These are phyloP conservation scores for Cephalopachus bancanus DNA, from an alignment of 2,797 vertebrate species.

Conservation along the genomic window DNA sequence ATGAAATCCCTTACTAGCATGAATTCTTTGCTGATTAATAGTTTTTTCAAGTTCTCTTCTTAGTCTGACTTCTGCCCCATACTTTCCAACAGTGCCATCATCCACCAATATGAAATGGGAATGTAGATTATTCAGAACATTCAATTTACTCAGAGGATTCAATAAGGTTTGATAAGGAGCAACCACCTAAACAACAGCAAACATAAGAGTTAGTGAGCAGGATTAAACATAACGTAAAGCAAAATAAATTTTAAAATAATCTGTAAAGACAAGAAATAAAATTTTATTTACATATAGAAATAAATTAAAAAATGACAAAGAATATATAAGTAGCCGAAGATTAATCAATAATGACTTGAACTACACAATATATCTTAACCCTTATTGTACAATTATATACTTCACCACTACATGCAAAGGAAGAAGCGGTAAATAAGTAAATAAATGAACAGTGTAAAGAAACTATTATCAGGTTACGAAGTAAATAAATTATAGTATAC, in stretches of 20 bases:
- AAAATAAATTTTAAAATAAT: conserved; percentile 66
- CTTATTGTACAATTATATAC: not conserved
- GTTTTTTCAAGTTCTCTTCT: conserved; percentile 98
- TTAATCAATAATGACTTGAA: conserved; percentile 28
- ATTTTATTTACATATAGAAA: conserved; percentile 46
- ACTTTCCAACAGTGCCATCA: conserved; percentile 98
- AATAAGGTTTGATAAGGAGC: conserved; percentile 98
- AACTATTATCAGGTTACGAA: conserved; percentile 20
- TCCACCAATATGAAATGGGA: conserved; percentile 99
- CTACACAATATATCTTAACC: not conserved
- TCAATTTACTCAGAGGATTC: conserved; percentile 98
- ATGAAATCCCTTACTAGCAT: conserved; percentile 93
- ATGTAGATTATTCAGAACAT: conserved; percentile 98
- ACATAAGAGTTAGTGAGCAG: conserved; percentile 63
- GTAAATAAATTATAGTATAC: conserved; percentile 14
- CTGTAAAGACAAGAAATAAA: not conserved
- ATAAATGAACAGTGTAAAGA: conserved; percentile 40
- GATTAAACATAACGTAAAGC: conserved; percentile 47
- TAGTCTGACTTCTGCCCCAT: conserved; percentile 96
- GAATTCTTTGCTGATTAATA: conserved; percentile 98
- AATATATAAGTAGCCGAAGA: conserved; percentile 32
- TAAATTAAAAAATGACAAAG: not conserved
- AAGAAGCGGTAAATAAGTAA: conserved; percentile 44
- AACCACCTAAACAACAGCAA: conserved; percentile 92
- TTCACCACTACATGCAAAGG: conserved; percentile 58